Evolutionary conservation across 2,797 vertebrate genomes (phyloP), one percentile per base, ranked within the genome.

Genomic region (Pipistrellus nathusii): DNA sequence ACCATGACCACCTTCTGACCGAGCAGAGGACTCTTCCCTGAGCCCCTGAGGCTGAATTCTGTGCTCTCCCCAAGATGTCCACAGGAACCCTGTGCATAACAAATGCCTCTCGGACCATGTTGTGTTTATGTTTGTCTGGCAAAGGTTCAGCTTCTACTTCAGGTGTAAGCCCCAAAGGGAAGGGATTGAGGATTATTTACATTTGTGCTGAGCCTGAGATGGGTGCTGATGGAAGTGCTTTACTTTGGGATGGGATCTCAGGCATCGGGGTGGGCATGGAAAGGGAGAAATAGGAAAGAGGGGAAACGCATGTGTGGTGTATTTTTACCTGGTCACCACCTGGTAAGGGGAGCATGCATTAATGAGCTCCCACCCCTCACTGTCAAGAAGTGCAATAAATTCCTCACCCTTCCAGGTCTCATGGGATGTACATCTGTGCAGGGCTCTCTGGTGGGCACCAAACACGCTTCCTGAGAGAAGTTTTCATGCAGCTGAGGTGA

Each of bases 311-410:
- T 10, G 1, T 1, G 5, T n/a, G 78, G 15, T 41, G 1, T 38
- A 23, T 55, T 32, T 27, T 18, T 5, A 55, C 15, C 18, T 6
- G 8, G 17, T 30, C 32, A 18, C 32, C 48, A 4, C 44, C 1
- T 3, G 38, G 12, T 4, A 1, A 69, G 41, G 30, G 30, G 13
- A 71, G n/a, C 5, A 0, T 30, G 8, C 1, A 4, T 32, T n/a
- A 25, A 2, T 0, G 1, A 5, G 10, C 55, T 83, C 66, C 25
- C 25, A n/a, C 2, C 20, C 23, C 8, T 71, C 48, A 73, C 15
- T 7, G 30, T 30, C 51, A 51, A 66, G 46, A 53, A 41, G 8
- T 38, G 18, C 32, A 59, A 23, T 32, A 15, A 27, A 72, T 35
- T 66, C 21, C 11, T 62, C 32, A 25, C 13, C 8, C 4, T 66